These are phyloP conservation scores for Tipula lateralis DNA, from an alignment of 2,888 invertebrate genomes.

Conservation along the genomic window DNA sequence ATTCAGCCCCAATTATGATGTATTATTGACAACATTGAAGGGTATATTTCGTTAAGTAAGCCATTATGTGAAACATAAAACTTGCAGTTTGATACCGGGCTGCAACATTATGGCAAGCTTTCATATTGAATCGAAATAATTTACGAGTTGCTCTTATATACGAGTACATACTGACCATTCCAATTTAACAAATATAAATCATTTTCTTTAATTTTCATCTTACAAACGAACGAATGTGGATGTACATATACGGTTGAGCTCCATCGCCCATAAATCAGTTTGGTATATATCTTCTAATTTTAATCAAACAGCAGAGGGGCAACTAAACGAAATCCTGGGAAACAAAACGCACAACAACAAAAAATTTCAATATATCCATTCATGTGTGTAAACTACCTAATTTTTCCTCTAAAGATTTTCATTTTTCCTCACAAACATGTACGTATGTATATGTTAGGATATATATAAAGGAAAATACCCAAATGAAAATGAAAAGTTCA, in stretches of 20 bases:
- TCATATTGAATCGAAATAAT: too few relatives aligned
- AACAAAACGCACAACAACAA: neutral
- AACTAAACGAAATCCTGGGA: neutral
- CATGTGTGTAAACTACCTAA: slow-evolving; percentile 15
- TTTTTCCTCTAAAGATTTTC: slow-evolving; percentile 11
- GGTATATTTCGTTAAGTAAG: too few relatives aligned
- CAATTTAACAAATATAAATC: neutral
- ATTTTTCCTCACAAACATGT: neutral
- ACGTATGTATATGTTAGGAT: neutral
- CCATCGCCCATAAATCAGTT: neutral
- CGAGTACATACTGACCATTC: neutral
- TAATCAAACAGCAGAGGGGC: neutral
- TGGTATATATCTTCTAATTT: neutral
- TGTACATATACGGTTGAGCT: neutral
- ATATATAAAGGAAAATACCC: neutral
- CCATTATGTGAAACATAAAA: too few relatives aligned
- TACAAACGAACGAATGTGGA: neutral
- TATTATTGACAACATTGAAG: too few relatives aligned
- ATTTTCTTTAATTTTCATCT: neutral
- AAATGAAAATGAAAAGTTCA: slow-evolving; percentile 2
- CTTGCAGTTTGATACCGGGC: too few relatives aligned
- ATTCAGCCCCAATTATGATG: too few relatives aligned
- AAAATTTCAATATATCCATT: slow-evolving; percentile 3
- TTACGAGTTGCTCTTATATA: too few relatives aligned
- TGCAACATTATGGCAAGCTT: too few relatives aligned